A percentile compares a stretch with the other conserved stretches of the same genome.
Conservation (phyloP, 2,113 vertebrate genomes). For the Saccopteryx bilineata region DNA sequence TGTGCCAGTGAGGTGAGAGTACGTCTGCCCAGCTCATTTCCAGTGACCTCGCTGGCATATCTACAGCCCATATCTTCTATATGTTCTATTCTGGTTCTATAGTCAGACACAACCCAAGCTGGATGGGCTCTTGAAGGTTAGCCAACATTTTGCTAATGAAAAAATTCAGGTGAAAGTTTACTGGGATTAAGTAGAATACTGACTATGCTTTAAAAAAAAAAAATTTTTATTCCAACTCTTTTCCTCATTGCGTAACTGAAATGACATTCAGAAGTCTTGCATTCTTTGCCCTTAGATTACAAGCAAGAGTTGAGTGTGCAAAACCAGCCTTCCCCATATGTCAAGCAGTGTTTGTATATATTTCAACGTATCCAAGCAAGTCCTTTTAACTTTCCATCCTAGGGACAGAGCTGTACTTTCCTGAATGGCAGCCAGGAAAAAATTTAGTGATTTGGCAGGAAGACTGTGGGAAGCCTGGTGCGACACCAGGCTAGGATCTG, state of each 20-base stretch:
- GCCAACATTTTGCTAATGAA: neutral
- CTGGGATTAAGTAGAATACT: neutral
- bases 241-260: constrained; percentile 53
- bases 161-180: neutral
- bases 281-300: constrained; percentile 80
- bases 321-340: constrained; percentile 86
- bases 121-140: neutral
- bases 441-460: constrained; percentile 94
- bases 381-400: constrained; percentile 96
- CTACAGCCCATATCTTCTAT: neutral
- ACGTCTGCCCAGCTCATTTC: neutral
- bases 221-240: constrained; percentile 48
- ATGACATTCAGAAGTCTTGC: constrained; percentile 74
- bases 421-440: constrained; percentile 99
- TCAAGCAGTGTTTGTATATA: constrained; percentile 92
- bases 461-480: constrained; percentile 94
- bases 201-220: neutral
- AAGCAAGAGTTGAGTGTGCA: constrained; percentile 84
- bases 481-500: constrained; percentile 88
- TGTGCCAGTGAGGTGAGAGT: rapidly evolving
- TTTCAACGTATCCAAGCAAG: constrained; percentile 97
- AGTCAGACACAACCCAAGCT: neutral
- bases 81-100: neutral
- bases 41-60: neutral
- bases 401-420: constrained; percentile 95